These are phyloP conservation scores for Oasisia sp. DNA, from an alignment of 2,888 invertebrate species.

Conservation along the genomic window DNA sequence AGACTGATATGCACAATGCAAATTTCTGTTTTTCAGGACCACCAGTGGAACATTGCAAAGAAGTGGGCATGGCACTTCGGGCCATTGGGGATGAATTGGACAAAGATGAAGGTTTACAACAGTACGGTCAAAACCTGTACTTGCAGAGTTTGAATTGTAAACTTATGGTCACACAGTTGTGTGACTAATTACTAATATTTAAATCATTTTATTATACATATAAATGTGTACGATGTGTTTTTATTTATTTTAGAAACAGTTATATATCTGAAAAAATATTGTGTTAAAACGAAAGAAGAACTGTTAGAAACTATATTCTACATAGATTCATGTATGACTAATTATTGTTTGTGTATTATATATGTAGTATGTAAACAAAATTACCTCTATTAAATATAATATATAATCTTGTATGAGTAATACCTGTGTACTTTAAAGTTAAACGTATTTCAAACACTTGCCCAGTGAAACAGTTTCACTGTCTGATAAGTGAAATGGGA, in stretches of 20 bases:
- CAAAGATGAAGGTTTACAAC: conserved; percentile 47
- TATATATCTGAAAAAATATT: background rate
- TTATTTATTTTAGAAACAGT: background rate
- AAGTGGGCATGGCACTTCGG: conserved; percentile 57
- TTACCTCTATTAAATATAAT: background rate
- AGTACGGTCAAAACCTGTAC: conserved; percentile 23
- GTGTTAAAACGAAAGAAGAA: background rate
- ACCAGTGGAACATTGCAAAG: conserved; percentile 57
- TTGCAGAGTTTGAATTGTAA: background rate
- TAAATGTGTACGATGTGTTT: background rate
- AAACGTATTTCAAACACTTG: background rate
- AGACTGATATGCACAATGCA: no score
- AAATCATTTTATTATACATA: conserved; percentile 3
- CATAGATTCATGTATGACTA: background rate
- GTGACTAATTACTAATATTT: background rate
- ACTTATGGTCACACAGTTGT: background rate
- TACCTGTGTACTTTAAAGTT: background rate
- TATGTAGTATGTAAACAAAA: background rate
- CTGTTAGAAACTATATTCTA: background rate
- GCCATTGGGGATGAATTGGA: conserved; percentile 64
- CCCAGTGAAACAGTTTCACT: background rate
- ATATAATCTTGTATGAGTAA: background rate
- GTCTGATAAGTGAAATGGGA: background rate
- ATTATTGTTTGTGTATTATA: background rate
- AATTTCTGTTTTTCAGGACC: conserved; percentile 49